Percentiles rank a stretch among this genome's conserved stretches.
phyloP scores from a whole-genome alignment of 2,113 vertebrate species.

The Bubo blakistoni region DNA sequence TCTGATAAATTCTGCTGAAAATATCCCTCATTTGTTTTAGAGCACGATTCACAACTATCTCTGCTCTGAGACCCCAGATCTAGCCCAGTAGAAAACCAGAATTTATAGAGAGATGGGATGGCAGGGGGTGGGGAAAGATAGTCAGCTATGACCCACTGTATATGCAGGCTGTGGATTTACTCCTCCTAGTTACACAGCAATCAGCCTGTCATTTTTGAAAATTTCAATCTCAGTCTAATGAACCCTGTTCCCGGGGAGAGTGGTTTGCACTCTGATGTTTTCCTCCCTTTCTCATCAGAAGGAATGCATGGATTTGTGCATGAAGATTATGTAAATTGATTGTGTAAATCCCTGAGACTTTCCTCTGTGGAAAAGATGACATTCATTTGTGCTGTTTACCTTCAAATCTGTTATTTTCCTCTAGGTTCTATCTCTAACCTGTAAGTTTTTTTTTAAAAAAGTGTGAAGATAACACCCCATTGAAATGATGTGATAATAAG shows the following conservation, averaged over 20 bases:
- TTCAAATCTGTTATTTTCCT: constrained; percentile 39
- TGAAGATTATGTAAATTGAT: constrained; percentile 43
- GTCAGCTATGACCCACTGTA: not conserved
- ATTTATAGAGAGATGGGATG: not conserved
- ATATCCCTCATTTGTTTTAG: not conserved
- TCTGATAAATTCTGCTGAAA: not conserved
- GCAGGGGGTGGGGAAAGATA: not conserved
- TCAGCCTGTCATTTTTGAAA: not conserved
- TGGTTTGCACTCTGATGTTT: not conserved
- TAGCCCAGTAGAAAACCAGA: not conserved
- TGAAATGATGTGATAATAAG: constrained; percentile 26
- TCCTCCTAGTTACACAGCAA: not conserved
- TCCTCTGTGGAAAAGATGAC: not conserved
- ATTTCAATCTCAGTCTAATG: not conserved
- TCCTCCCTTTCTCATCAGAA: constrained; percentile 1
- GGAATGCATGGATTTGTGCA: not conserved
- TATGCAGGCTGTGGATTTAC: not conserved
- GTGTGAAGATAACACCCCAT: not conserved
- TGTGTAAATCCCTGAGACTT: constrained; percentile 34
- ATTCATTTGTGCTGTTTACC: constrained; percentile 34
- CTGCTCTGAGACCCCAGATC: not conserved
- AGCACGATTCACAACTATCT: not conserved
- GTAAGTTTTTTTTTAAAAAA: not conserved
- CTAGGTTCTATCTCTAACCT: constrained; percentile 17
- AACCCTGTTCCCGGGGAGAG: not conserved